Base-by-base conservation (phyloP, 1,140 invertebrate genomes). In the Adelges cooleyi region DNA sequence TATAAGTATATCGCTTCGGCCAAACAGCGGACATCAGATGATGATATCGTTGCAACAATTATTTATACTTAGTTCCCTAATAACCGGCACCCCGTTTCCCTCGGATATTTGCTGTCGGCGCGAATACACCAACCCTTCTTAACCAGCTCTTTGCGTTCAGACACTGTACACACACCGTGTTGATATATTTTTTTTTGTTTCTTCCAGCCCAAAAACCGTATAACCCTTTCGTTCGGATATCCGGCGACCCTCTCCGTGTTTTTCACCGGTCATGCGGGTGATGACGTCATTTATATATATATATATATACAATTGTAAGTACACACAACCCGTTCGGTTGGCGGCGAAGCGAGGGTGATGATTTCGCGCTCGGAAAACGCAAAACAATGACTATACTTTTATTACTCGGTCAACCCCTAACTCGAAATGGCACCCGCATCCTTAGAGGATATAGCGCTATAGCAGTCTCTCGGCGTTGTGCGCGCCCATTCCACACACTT, bases 361-460 rank as follows among this genome's bases (percentile, higher is more conserved):
- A 62, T 62, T 62, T 62, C 25, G 56, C 20, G 56, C 56, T 62
- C 56, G 56, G 56, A 46, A 62, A 62, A 62, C 56, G 56, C 56
- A 42, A 62, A 62, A 62, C 56, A 62, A 62, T 62, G 56, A 62
- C 56, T 62, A n/a, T n/a, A n/a, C n/a, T 62, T 62, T 62, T 62
- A 62, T 62, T 48, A 20, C 56, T 62, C 56, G 56, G 56, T 62
- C 56, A 62, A 62, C 56, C 56, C 56, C 25, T 29, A 62, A 62
- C 29, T 9, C 53, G 33, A 38, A 27, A 10, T 11, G 18, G 44
- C 54, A 8, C 54, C 54, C 54, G 54, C 54, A 59, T 59, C 38
- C 53, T 42, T 29, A 33, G 29, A 33, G n/a, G n/a, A 33, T 11
- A 33, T 11, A 6, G 29, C 29, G 29, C 5, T n/a, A n/a, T n/a